phyloP scores from a whole-genome alignment of 2,888 invertebrate genomes.

The Callyntrura sp. region DNA sequence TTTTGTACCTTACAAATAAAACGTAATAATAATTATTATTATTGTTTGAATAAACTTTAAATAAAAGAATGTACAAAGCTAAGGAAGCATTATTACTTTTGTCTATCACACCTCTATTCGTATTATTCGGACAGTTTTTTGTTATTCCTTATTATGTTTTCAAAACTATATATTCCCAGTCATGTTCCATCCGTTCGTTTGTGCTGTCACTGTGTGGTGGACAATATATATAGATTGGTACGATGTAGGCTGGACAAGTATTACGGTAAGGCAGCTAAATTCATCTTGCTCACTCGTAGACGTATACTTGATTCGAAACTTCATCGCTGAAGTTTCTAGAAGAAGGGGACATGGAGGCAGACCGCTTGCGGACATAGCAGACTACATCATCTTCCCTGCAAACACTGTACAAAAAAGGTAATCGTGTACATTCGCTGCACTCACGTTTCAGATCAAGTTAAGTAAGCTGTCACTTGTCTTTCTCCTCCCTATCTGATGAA shows the following conservation, averaged over 20 bases:
- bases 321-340: conserved; percentile 12
- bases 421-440: conserved; percentile 8
- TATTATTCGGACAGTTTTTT: background rate
- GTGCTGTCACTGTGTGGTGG: background rate
- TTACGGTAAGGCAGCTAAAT: conserved; percentile 31
- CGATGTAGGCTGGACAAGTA: background rate
- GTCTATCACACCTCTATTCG: conserved; percentile 10
- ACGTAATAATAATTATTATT: background rate
- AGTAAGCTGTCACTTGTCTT: conserved; percentile 33
- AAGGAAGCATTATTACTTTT: background rate
- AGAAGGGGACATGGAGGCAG: background rate
- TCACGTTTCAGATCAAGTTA: conserved; percentile 20
- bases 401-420: conserved; percentile 70
- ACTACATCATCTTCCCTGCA: conserved; percentile 81
- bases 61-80: conserved; percentile 23
- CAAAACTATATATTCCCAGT: background rate
- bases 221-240: background rate
- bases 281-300: conserved; percentile 20
- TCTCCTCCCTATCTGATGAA: conserved; percentile 39
- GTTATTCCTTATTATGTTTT: background rate
- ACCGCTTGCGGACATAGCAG: conserved; percentile 78
- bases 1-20: conserved; percentile 58
- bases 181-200: conserved; percentile 18
- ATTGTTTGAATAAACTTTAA: conserved; percentile 19
- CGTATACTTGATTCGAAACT: background rate